Conservation (phyloP, 1,140 invertebrate genomes). For the Thaumetopoea pityocampa region DNA sequence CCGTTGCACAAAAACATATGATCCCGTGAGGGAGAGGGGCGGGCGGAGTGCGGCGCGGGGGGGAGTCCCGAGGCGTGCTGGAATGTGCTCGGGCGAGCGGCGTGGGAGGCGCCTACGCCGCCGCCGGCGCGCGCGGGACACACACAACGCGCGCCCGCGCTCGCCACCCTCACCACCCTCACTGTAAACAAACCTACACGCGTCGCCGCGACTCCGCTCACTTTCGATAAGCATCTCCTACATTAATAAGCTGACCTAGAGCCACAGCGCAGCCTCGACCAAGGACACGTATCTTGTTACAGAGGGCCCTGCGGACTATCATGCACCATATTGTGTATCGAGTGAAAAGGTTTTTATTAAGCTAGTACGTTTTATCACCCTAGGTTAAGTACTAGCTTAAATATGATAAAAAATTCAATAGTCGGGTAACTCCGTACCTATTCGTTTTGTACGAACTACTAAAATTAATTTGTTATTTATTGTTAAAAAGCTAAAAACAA, state of each 20-base stretch:
- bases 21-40: slow-evolving; percentile 62
- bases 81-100: slow-evolving; percentile 68
- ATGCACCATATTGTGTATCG: too few species aligned
- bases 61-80: slow-evolving; percentile 63
- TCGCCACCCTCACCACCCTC: slow-evolving; percentile 45
- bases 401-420: too few species aligned
- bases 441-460: too few species aligned
- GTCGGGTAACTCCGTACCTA: too few species aligned
- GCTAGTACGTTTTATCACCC: too few species aligned
- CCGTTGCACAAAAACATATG: slow-evolving; percentile 76
- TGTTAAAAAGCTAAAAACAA: too few species aligned
- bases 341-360: too few species aligned
- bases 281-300: slow-evolving; percentile 4
- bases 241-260: slow-evolving; percentile 13
- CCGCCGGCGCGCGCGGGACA: slow-evolving; percentile 35
- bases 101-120: slow-evolving; percentile 67
- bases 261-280: slow-evolving; percentile 6
- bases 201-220: slow-evolving; percentile 11
- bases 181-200: slow-evolving; percentile 64
- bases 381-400: too few species aligned
- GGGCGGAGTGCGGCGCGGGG: slow-evolving; percentile 26
- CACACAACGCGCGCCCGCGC: slow-evolving; percentile 48
- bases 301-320: too few species aligned
- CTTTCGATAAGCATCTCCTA: slow-evolving; percentile 8
- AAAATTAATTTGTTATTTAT: too few species aligned